Conservation (phyloP, 2,797 vertebrate genomes). For the Danio albolineatus region DNA sequence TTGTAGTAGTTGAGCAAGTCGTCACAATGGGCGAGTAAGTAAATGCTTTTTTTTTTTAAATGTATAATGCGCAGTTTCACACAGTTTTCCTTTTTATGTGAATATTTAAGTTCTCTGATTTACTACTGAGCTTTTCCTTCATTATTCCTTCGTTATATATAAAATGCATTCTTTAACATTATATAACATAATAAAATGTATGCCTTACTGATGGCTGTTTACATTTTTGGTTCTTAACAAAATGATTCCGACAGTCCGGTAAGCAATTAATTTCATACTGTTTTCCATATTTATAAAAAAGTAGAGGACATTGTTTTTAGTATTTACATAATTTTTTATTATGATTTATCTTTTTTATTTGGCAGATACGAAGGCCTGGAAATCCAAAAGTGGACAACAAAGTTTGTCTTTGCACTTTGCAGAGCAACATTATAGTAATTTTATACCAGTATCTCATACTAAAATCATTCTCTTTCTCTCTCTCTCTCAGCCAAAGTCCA, state of each 20-base stretch:
- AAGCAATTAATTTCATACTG: constrained; percentile 14
- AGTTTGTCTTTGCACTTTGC: not conserved
- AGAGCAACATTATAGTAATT: not conserved
- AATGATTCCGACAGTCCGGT: constrained; percentile 47
- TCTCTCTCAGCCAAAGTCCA: constrained; percentile 88
- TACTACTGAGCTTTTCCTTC: not conserved
- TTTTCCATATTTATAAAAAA: not conserved
- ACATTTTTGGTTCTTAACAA: not conserved
- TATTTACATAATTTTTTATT: not conserved
- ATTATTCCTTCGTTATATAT: not conserved
- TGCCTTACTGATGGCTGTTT: not conserved
- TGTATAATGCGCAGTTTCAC: not conserved
- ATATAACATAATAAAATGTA: not conserved
- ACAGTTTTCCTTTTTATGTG: not conserved
- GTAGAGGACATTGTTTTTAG: not conserved
- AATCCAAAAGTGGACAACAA: constrained; percentile 36
- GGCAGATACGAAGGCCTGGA: constrained; percentile 27
- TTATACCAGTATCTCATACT: not conserved
- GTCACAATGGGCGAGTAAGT: constrained; percentile 63
- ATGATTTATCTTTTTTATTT: not conserved
- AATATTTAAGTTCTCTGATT: not conserved
- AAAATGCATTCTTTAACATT: constrained; percentile 1
- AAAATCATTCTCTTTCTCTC: not conserved
- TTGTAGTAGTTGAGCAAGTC: constrained; percentile 43
- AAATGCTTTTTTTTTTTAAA: not conserved